phyloP scores from a whole-genome alignment of 2,797 vertebrate species.

The Myiothlypis chrysogaster region DNA sequence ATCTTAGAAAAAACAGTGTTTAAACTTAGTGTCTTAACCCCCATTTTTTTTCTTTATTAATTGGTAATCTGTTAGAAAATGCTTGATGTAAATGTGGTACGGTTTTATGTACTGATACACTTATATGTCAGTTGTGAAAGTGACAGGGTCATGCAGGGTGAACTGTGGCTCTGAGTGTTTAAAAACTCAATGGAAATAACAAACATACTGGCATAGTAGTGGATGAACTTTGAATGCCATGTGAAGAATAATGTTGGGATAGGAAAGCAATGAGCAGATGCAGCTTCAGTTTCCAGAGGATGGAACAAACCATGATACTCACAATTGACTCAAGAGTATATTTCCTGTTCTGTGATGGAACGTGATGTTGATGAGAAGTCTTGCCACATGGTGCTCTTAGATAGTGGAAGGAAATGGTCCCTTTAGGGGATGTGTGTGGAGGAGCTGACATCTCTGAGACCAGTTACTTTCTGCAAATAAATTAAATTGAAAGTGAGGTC shows the following conservation, averaged over 20 bases:
- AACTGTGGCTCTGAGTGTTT: neutral
- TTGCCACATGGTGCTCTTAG: neutral
- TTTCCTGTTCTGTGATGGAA: neutral
- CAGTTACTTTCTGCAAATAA: neutral
- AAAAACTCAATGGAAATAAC: neutral
- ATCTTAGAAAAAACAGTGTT: neutral
- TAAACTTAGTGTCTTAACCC: neutral
- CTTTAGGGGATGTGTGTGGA: neutral
- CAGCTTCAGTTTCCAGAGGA: neutral
- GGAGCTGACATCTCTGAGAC: neutral
- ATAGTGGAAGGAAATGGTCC: neutral
- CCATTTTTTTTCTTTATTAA: neutral
- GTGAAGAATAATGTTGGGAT: neutral
- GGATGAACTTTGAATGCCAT: neutral
- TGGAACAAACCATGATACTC: neutral
- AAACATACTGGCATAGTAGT: neutral
- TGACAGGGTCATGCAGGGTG: neutral
- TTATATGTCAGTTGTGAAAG: neutral
- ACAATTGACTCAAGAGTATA: neutral
- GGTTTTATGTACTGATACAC: neutral
- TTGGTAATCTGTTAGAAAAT: neutral
- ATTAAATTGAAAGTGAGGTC: neutral
- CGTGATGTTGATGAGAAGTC: neutral
- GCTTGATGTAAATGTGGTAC: neutral
- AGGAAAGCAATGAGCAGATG: neutral